Conservation (phyloP, 1,140 invertebrate genomes). For the Lucilia cuprina region DNA sequence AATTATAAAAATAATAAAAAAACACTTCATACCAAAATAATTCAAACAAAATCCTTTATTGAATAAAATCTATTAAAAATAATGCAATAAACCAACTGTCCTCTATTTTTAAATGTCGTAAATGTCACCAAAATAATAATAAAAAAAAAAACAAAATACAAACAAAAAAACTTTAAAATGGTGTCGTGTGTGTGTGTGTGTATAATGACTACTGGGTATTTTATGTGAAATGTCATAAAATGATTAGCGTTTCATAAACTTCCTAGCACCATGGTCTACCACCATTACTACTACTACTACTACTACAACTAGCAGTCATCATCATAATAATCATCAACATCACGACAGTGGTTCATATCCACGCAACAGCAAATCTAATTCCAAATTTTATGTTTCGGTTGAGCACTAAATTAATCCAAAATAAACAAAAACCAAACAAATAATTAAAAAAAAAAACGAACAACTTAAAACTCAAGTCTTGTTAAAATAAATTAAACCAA, state of each 20-base stretch:
- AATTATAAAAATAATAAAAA: conserved; percentile 34
- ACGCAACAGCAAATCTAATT: conserved; percentile 55
- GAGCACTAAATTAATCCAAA: conserved; percentile 44
- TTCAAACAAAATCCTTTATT: conserved; percentile 31
- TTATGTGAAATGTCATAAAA: conserved; percentile 4
- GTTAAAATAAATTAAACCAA: conserved; percentile 6
- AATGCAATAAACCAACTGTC: neutral
- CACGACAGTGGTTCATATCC: conserved; percentile 45
- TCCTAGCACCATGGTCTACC: conserved; percentile 48
- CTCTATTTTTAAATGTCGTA: neutral
- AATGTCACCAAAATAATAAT: neutral
- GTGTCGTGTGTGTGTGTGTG: conserved; percentile 24
- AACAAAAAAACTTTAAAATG: conserved; percentile 22
- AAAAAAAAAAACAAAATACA: neutral
- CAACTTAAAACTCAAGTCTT: neutral
- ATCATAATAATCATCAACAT: conserved; percentile 32
- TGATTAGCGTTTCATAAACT: conserved; percentile 50
- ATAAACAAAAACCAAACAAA: neutral
- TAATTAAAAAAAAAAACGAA: conserved; percentile 5
- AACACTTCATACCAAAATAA: conserved; percentile 35
- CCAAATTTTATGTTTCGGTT: conserved; percentile 57
- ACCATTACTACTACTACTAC: conserved; percentile 5
- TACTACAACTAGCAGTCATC: conserved; percentile 19
- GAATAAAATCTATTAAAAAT: neutral
- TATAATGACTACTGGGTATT: neutral